A percentile compares a stretch with the other conserved stretches of the same genome.
Evolutionary conservation across 2,113 vertebrate genomes (phyloP).

Genomic region (Columba livia): DNA sequence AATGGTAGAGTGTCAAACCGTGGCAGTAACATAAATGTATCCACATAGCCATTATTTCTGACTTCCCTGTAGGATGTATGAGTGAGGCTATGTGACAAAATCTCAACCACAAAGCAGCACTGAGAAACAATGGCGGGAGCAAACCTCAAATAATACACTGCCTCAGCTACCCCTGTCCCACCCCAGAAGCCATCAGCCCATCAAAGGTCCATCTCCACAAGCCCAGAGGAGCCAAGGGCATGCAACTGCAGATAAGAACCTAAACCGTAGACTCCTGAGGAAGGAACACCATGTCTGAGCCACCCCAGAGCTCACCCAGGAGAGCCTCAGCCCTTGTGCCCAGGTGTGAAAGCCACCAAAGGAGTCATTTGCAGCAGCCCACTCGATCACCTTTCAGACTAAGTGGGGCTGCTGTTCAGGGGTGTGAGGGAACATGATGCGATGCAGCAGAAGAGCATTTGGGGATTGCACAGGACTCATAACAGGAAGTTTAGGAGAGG

Average conservation of each 20-base stretch:
- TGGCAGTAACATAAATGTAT: neutral
- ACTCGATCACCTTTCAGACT: neutral
- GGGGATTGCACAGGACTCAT: neutral
- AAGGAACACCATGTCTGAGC: neutral
- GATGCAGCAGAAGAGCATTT: neutral
- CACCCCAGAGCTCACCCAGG: neutral
- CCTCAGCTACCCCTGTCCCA: neutral
- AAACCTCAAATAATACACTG: neutral
- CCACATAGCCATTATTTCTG: neutral
- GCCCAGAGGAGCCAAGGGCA: neutral
- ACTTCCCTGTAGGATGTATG: neutral
- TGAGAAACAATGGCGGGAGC: neutral
- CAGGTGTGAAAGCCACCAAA: neutral
- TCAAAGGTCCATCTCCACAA: neutral
- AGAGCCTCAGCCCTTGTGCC: neutral
- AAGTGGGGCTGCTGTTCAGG: neutral
- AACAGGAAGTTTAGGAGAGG: neutral
- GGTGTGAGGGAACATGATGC: neutral
- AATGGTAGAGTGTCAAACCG: neutral
- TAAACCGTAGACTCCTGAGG: neutral
- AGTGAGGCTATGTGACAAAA: neutral
- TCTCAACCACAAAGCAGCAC: neutral
- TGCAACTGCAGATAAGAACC: neutral
- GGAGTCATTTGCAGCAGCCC: fast-evolving
- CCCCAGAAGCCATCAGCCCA: neutral